Evolutionary conservation across 2,888 invertebrate genomes (phyloP).

Genomic region (Agrochola circellaris): DNA sequence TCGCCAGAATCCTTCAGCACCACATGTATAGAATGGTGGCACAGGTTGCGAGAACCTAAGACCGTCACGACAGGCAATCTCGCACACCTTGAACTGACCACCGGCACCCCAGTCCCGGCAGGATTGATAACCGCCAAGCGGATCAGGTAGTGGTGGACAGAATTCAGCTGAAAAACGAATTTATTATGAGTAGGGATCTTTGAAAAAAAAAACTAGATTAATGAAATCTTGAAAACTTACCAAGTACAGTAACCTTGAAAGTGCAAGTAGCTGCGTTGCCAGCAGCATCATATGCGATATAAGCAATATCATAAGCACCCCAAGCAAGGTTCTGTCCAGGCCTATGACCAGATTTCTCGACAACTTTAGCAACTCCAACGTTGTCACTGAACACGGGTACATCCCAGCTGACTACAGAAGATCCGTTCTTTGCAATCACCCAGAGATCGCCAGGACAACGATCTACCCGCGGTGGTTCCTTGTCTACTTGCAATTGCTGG

Average conservation of each 20-base stretch:
- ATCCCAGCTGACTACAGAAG: slow-evolving; percentile 97
- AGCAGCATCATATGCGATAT: slow-evolving; percentile 97
- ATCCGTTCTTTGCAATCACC: slow-evolving; percentile 98
- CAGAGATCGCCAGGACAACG: slow-evolving; percentile 98
- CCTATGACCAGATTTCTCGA: slow-evolving; percentile 96
- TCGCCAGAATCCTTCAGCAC: slow-evolving; percentile 99
- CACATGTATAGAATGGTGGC: slow-evolving; percentile 99
- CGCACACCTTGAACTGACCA: slow-evolving; percentile 98
- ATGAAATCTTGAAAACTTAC: slow-evolving; percentile 89
- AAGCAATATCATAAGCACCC: slow-evolving; percentile 98
- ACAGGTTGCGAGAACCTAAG: slow-evolving; percentile 97
- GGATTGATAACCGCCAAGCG: slow-evolving; percentile 97
- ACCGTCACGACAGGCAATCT: slow-evolving; percentile 96
- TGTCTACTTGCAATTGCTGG: slow-evolving; percentile 95
- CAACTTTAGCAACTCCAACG: slow-evolving; percentile 94
- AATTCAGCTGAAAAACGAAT: slow-evolving; percentile 94
- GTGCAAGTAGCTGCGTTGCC: slow-evolving; percentile 97
- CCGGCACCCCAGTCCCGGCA: slow-evolving; percentile 99
- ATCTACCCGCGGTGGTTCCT: slow-evolving; percentile 96
- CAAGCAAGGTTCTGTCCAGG: slow-evolving; percentile 97
- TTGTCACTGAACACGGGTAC: slow-evolving; percentile 97
- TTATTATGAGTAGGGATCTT: neutral
- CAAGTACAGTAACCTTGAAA: slow-evolving; percentile 97
- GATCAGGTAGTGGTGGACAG: slow-evolving; percentile 96
- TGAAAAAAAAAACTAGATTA: neutral